phyloP scores from a whole-genome alignment of 2,113 vertebrate species.

The Athene cunicularia region DNA sequence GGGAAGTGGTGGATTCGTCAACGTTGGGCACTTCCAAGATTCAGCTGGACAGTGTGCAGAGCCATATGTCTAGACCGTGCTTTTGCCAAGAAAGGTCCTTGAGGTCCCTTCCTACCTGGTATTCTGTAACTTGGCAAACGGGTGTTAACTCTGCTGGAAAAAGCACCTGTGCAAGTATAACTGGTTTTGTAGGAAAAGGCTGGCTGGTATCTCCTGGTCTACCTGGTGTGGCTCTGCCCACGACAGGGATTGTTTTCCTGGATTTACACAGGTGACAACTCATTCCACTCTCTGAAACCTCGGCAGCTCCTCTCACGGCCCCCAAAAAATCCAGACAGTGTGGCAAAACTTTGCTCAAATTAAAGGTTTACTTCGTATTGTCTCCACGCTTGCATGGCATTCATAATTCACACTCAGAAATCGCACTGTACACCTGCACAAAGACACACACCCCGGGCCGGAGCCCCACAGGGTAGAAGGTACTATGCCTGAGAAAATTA shows the following conservation, averaged over 20 bases:
- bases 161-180: background rate
- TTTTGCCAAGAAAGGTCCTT: too few relatives aligned
- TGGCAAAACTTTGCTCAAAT: background rate
- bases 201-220: background rate
- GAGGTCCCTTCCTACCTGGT: too few relatives aligned
- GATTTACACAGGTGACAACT: background rate
- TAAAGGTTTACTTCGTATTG: background rate
- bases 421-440: accelerated
- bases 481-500: accelerated
- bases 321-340: accelerated
- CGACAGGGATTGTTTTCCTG: background rate
- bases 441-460: accelerated
- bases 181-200: background rate
- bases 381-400: accelerated
- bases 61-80: too few relatives aligned
- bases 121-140: background rate
- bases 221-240: background rate
- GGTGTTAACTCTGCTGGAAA: background rate
- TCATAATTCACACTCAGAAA: accelerated
- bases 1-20: too few relatives aligned
- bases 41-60: too few relatives aligned
- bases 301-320: background rate
- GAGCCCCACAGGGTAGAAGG: background rate
- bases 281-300: background rate
- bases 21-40: too few relatives aligned